phyloP scores from a whole-genome alignment of 1,140 invertebrate species.

The Brachionus calyciflorus region DNA sequence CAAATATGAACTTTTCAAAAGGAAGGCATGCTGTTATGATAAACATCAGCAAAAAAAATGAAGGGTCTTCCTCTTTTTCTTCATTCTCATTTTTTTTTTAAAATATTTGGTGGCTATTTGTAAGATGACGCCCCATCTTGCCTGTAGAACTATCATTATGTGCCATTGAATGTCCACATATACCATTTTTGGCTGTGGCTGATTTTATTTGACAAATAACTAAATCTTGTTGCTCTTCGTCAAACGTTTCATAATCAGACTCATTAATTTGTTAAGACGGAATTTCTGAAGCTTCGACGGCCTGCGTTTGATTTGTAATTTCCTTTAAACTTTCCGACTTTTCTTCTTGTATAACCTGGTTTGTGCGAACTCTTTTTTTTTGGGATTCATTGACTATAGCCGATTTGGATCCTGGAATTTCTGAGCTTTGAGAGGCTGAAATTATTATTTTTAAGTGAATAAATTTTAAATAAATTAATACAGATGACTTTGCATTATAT shows the following conservation, averaged over 20 bases:
- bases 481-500: too few relatives aligned
- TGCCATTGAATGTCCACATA: background rate
- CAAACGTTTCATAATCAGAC: too few relatives aligned
- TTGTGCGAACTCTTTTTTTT: background rate
- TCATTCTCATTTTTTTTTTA: background rate
- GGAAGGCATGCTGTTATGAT: background rate
- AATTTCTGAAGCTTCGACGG: too few relatives aligned
- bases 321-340: background rate
- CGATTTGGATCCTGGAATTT: too few relatives aligned
- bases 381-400: background rate
- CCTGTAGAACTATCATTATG: background rate
- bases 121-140: background rate
- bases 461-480: too few relatives aligned
- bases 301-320: background rate
- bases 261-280: too few relatives aligned
- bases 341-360: background rate
- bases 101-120: background rate
- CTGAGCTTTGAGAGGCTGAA: too few relatives aligned
- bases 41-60: background rate
- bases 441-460: too few relatives aligned
- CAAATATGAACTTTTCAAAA: too few relatives aligned
- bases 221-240: too few relatives aligned
- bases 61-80: background rate
- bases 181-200: background rate
- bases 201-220: background rate